These are phyloP conservation scores for Eurystomus gularis DNA, from an alignment of 2,113 vertebrate genomes.

Conservation along the genomic window DNA sequence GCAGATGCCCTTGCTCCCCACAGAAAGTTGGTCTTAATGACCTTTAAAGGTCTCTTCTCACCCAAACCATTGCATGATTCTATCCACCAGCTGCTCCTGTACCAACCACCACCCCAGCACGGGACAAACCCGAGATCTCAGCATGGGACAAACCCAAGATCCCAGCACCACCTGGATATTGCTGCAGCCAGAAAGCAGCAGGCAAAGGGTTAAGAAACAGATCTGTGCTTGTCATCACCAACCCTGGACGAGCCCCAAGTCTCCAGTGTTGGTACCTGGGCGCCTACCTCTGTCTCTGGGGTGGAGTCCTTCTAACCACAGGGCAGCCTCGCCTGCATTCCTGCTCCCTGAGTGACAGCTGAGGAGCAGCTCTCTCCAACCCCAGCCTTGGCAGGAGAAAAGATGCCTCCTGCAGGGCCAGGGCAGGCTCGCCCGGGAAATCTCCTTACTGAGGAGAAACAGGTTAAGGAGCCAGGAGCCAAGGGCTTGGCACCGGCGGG, in stretches of 20 bases:
- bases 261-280: slow-evolving; percentile 77
- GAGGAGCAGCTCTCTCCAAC: slow-evolving; percentile 51
- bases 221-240: slow-evolving; percentile 66
- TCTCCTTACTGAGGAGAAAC: slow-evolving; percentile 53
- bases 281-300: slow-evolving; percentile 74
- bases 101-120: not conserved
- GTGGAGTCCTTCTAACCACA: slow-evolving; percentile 77
- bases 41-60: not conserved
- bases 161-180: fast-evolving
- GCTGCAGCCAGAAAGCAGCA: not conserved
- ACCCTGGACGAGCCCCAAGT: slow-evolving; percentile 72
- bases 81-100: not conserved
- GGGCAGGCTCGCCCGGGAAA: slow-evolving; percentile 52
- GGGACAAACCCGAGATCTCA: fast-evolving
- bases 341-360: slow-evolving; percentile 79
- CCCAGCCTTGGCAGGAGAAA: slow-evolving; percentile 28
- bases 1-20: not conserved
- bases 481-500: slow-evolving; percentile 41
- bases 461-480: slow-evolving; percentile 44
- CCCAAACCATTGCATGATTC: not conserved
- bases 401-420: slow-evolving; percentile 63
- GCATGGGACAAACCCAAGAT: fast-evolving
- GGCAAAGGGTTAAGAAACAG: slow-evolving; percentile 37
- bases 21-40: not conserved
- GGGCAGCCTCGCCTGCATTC: slow-evolving; percentile 80